Percentiles rank a stretch among this genome's conserved stretches.
Evolutionary conservation across 2,113 vertebrate species (phyloP).

Genomic region (Illadopsis cleaveri): DNA sequence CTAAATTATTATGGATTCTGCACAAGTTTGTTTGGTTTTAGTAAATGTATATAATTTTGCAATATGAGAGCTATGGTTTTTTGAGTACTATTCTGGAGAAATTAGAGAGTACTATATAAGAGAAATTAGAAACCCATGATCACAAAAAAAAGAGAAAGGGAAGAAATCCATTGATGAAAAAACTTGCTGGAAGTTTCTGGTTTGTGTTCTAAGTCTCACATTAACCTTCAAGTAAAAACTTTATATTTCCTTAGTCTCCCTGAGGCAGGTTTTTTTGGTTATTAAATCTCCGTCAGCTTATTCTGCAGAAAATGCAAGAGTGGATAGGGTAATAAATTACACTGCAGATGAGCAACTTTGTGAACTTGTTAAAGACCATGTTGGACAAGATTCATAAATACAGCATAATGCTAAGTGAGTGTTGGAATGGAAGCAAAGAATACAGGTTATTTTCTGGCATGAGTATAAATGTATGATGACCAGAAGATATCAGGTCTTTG

Average conservation of each 20-base stretch:
- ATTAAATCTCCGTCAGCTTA: background rate
- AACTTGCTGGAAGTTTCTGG: background rate
- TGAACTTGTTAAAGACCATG: background rate
- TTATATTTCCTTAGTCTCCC: background rate
- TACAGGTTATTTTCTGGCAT: background rate
- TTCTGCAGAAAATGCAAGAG: background rate
- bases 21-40: background rate
- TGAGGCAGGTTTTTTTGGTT: background rate
- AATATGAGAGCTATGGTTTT: background rate
- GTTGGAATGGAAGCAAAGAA: background rate
- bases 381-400: background rate
- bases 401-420: background rate
- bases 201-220: background rate
- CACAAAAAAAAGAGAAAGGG: background rate
- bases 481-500: background rate
- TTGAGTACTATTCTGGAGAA: background rate
- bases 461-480: fast-evolving
- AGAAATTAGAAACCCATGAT: background rate
- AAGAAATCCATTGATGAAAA: background rate
- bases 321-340: background rate
- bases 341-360: background rate
- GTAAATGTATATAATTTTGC: background rate
- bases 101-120: background rate
- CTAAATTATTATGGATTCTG: background rate
- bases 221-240: background rate